Evolutionary conservation across 2,888 invertebrate species (phyloP).

Genomic region (Bruchidius siliquastri): DNA sequence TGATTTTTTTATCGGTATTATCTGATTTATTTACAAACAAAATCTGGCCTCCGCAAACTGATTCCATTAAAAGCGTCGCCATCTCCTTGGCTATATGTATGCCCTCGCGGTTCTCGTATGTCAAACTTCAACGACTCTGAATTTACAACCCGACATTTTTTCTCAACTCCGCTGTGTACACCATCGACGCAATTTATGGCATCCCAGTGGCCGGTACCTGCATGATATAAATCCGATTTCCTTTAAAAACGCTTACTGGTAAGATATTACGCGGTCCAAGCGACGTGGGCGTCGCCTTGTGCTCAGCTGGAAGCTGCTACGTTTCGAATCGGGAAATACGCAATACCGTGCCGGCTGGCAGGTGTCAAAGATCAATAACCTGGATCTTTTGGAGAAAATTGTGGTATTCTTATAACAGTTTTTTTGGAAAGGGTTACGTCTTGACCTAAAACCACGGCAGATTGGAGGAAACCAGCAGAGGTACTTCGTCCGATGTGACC

Average conservation of each 20-base stretch:
- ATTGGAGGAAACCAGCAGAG: too few species aligned
- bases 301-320: background rate
- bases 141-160: background rate
- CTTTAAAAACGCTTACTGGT: background rate
- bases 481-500: too few species aligned
- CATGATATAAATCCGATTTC: background rate
- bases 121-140: background rate
- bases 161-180: background rate
- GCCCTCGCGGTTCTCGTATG: background rate
- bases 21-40: too few species aligned
- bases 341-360: background rate
- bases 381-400: background rate
- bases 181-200: background rate
- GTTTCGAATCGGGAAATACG: background rate
- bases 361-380: background rate
- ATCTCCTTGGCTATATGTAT: too few species aligned
- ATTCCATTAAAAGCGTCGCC: too few species aligned
- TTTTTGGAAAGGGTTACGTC: too few species aligned
- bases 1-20: too few species aligned
- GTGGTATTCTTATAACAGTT: too few species aligned
- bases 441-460: too few species aligned
- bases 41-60: too few species aligned
- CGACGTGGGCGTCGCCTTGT: background rate
- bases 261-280: background rate
- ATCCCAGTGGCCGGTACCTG: background rate